Percentiles rank a stretch among this genome's conserved stretches.
phyloP scores from a whole-genome alignment of 2,797 vertebrate species.

The Leuciscus waleckii region DNA sequence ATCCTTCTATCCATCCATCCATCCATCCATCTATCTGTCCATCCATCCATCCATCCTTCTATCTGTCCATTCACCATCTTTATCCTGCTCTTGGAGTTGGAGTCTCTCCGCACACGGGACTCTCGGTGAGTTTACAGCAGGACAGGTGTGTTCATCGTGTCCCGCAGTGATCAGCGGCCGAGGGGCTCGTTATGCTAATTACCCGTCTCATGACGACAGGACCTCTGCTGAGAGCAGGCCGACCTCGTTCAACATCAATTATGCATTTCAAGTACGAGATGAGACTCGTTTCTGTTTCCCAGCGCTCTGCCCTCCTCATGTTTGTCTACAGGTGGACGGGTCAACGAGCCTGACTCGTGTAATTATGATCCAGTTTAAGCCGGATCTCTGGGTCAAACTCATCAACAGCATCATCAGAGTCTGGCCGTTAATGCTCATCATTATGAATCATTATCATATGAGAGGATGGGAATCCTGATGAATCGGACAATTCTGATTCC shows the following conservation, averaged over 20 bases:
- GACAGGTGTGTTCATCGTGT: neutral
- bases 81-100: neutral
- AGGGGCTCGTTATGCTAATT: conserved; percentile 26
- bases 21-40: neutral
- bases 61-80: neutral
- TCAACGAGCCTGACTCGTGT: neutral
- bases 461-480: too few species aligned
- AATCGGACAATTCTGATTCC: neutral
- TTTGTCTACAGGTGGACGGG: conserved; percentile 16
- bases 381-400: neutral
- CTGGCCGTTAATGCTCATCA: too few species aligned
- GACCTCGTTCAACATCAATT: conserved; percentile 49
- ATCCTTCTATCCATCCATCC: neutral
- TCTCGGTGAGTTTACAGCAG: neutral
- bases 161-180: neutral
- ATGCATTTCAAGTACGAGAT: conserved; percentile 44
- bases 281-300: neutral
- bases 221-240: neutral
- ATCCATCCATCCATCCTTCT: neutral
- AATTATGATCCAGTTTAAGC: neutral
- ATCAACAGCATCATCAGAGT: neutral
- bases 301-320: neutral
- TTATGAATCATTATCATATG: neutral
- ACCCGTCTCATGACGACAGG: conserved; percentile 35
- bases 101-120: neutral